A percentile compares a stretch with the other conserved stretches of the same genome.
Evolutionary conservation across 2,888 invertebrate genomes (phyloP).

Genomic region (Rhabditoides inermis): DNA sequence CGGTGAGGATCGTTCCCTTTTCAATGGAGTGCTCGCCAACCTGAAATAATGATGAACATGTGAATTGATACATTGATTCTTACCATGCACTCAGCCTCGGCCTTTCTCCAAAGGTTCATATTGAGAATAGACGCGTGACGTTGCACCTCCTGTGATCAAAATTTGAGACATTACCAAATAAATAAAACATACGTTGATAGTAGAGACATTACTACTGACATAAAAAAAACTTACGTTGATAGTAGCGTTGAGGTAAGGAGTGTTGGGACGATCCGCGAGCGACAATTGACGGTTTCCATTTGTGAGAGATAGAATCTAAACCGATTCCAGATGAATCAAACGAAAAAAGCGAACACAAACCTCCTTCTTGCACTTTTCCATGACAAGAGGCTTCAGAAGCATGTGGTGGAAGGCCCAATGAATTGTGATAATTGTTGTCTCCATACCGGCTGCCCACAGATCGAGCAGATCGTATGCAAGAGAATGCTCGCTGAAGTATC

Average conservation of each 20-base stretch:
- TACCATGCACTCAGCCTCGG: too few relatives aligned
- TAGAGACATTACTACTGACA: too few relatives aligned
- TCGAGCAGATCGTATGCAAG: slow-evolving; percentile 18
- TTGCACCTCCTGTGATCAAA: slow-evolving; percentile 24
- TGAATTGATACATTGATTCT: neutral
- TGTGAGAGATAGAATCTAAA: too few relatives aligned
- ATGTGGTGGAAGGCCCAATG: slow-evolving; percentile 17
- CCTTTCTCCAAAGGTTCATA: slow-evolving; percentile 16
- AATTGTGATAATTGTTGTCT: slow-evolving; percentile 27
- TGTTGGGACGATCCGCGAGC: slow-evolving; percentile 12
- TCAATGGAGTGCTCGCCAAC: slow-evolving; percentile 14
- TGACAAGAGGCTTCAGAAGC: slow-evolving; percentile 23
- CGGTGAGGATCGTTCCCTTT: slow-evolving; percentile 13
- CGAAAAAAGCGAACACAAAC: too few relatives aligned
- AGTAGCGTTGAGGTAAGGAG: slow-evolving; percentile 19
- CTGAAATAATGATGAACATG: neutral
- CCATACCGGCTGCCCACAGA: slow-evolving; percentile 33
- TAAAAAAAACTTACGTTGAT: slow-evolving; percentile 8
- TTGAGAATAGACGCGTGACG: slow-evolving; percentile 19
- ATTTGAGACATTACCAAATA: too few relatives aligned
- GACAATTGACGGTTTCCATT: too few relatives aligned
- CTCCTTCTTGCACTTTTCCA: neutral
- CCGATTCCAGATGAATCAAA: too few relatives aligned
- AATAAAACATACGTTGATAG: too few relatives aligned
- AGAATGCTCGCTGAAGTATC: slow-evolving; percentile 5